A percentile compares a stretch with the other conserved stretches of the same genome.
phyloP scores from a whole-genome alignment of 2,797 vertebrate species.

The Xerus rutilus region DNA sequence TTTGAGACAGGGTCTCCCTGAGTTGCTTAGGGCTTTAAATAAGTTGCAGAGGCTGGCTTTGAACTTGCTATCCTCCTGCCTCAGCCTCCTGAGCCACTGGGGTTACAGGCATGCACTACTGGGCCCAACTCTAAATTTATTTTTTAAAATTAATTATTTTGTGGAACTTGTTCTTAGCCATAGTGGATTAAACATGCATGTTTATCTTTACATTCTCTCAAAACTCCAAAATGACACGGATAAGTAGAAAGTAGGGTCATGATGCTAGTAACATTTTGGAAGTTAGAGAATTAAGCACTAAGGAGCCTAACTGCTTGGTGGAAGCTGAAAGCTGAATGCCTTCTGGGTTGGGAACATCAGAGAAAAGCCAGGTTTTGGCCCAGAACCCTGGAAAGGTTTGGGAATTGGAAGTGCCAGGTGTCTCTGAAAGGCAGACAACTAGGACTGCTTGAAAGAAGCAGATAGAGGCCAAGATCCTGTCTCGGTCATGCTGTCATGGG shows the following conservation, averaged over 20 bases:
- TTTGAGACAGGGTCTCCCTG: too few relatives aligned
- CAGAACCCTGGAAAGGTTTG: neutral
- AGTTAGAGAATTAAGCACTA: neutral
- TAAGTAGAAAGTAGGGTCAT: neutral
- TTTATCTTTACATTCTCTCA: slow-evolving; percentile 48
- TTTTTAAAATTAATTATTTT: neutral
- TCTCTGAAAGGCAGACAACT: neutral
- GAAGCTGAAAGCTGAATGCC: neutral
- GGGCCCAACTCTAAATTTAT: too few relatives aligned
- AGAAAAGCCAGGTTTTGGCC: neutral
- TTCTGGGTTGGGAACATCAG: neutral
- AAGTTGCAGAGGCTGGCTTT: too few relatives aligned
- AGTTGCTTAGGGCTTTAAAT: too few relatives aligned
- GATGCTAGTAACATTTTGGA: neutral
- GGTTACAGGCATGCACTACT: too few relatives aligned
- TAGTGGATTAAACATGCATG: neutral
- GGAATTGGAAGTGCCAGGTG: neutral
- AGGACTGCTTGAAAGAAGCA: neutral
- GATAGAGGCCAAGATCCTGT: neutral
- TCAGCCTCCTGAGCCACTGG: too few relatives aligned
- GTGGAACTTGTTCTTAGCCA: slow-evolving; percentile 16
- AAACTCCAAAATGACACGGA: neutral
- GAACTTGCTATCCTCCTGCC: too few relatives aligned
- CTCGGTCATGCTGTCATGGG: neutral
- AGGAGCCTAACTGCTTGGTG: slow-evolving; percentile 4